Conservation (phyloP, 2,797 vertebrate genomes). For the Lacerta bilineata region DNA sequence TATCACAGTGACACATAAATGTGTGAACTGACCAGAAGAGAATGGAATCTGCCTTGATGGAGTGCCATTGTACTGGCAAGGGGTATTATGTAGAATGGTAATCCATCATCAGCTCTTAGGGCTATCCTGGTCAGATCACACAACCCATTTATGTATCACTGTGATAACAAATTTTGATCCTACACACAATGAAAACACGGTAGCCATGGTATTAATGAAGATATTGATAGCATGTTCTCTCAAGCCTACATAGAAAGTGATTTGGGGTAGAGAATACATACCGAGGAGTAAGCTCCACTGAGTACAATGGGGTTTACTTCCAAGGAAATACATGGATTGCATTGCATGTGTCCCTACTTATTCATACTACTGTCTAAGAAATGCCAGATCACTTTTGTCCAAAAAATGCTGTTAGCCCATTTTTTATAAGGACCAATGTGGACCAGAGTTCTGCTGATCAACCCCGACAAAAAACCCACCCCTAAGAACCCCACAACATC, state of each 20-base stretch:
- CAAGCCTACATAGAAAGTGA: background rate
- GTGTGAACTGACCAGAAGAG: background rate
- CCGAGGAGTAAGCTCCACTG: no score
- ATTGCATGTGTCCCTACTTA: background rate
- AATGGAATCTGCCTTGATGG: background rate
- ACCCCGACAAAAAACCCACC: no score
- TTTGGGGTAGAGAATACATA: background rate
- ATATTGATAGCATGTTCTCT: background rate
- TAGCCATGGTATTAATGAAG: slow-evolving; percentile 11
- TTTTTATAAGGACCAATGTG: background rate
- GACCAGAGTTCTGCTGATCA: background rate
- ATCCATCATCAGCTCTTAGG: background rate
- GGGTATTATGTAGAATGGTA: background rate
- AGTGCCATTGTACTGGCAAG: background rate
- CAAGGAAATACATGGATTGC: background rate
- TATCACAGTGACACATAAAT: slow-evolving; percentile 12
- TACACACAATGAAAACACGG: background rate
- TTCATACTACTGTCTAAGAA: background rate
- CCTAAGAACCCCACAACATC: background rate
- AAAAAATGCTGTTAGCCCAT: background rate
- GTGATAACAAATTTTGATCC: slow-evolving; percentile 1
- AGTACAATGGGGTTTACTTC: background rate
- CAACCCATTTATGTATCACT: background rate
- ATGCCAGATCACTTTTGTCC: background rate
- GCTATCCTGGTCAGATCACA: background rate